phyloP scores from a whole-genome alignment of 2,797 vertebrate genomes.

The Ptychadena robeensis region DNA sequence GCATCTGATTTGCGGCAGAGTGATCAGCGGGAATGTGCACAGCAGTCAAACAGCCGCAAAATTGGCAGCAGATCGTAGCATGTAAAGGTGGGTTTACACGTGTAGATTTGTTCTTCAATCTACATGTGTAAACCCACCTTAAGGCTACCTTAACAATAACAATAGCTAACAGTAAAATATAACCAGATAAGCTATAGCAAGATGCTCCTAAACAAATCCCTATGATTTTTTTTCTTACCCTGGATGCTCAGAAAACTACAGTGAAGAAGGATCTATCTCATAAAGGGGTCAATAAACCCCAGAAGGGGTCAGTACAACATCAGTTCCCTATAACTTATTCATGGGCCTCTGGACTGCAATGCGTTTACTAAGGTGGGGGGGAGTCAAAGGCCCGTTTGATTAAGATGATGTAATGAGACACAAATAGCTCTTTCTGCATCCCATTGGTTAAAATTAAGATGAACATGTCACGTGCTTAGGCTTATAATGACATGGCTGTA shows the following conservation, averaged over 20 bases:
- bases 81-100: too few relatives aligned
- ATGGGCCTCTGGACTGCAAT: conserved; percentile 55
- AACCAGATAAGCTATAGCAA: too few relatives aligned
- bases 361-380: conserved; percentile 52
- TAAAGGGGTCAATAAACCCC: conserved; percentile 46
- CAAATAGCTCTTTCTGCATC: conserved; percentile 52
- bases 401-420: conserved; percentile 58
- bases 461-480: conserved; percentile 54
- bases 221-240: background rate
- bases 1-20: too few relatives aligned
- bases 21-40: too few relatives aligned
- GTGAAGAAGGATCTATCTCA: conserved; percentile 18
- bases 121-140: too few relatives aligned
- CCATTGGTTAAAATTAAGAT: conserved; percentile 50
- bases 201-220: too few relatives aligned
- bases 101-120: too few relatives aligned
- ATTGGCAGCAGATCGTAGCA: too few relatives aligned
- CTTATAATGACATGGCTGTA: conserved; percentile 56
- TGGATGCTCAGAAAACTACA: background rate
- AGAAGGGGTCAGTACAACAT: conserved; percentile 55
- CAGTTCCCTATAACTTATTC: conserved; percentile 57
- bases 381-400: conserved; percentile 38
- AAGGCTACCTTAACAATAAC: too few relatives aligned
- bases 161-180: too few relatives aligned
- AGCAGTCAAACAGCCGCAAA: too few relatives aligned